phyloP scores from a whole-genome alignment of 2,888 invertebrate species.

The Punctoribates punctum region DNA sequence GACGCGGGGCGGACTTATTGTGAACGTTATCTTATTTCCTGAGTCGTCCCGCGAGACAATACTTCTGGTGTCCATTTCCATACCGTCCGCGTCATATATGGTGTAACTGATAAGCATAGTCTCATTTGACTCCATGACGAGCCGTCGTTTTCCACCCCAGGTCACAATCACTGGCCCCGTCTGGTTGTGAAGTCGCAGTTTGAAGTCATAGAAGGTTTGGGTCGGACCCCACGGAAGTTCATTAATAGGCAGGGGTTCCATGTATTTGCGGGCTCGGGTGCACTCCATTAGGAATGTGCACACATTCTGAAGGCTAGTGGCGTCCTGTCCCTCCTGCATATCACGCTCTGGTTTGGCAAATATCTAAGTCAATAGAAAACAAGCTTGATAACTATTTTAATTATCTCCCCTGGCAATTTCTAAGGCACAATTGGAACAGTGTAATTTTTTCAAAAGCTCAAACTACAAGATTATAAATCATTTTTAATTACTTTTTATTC shows the following conservation, averaged over 20 bases:
- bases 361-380: slow-evolving; percentile 45
- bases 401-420: too few relatives aligned
- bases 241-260: slow-evolving; percentile 49
- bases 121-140: slow-evolving; percentile 46
- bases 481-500: too few relatives aligned
- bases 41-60: slow-evolving; percentile 47
- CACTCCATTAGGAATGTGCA: slow-evolving; percentile 50
- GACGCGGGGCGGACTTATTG: slow-evolving; percentile 49
- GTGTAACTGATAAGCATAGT: slow-evolving; percentile 48
- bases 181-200: slow-evolving; percentile 50
- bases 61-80: slow-evolving; percentile 49
- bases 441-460: too few relatives aligned
- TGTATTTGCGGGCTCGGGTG: slow-evolving; percentile 48
- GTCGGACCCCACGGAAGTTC: slow-evolving; percentile 52
- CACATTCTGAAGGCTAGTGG: slow-evolving; percentile 49
- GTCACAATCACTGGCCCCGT: slow-evolving; percentile 50
- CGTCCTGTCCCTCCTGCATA: slow-evolving; percentile 46
- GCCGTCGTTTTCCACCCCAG: slow-evolving; percentile 50
- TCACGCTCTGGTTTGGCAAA: slow-evolving; percentile 51
- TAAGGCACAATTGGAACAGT: too few relatives aligned
- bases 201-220: slow-evolving; percentile 50
- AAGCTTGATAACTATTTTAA: too few relatives aligned
- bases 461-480: too few relatives aligned
- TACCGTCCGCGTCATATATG: slow-evolving; percentile 48
- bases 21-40: slow-evolving; percentile 47